Conservation (phyloP, 2,797 vertebrate genomes). For the Poecile montanus region DNA sequence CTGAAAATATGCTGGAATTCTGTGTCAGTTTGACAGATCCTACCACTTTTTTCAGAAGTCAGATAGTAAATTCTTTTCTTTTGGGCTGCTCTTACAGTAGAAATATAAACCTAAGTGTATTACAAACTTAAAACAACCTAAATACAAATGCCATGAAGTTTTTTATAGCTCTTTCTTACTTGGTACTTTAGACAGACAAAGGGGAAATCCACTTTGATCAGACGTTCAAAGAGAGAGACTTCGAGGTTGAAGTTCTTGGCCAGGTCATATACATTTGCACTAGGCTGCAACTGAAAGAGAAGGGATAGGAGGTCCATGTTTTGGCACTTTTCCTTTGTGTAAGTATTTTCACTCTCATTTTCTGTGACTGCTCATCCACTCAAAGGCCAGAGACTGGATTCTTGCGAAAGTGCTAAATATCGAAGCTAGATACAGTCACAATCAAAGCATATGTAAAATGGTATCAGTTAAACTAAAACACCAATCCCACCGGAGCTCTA, state of each 20-base stretch:
- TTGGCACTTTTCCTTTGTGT: background rate
- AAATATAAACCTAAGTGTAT: background rate
- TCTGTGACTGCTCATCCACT: background rate
- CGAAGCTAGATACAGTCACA: background rate
- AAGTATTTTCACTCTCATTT: background rate
- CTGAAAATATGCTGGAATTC: background rate
- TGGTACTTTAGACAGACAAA: conserved; percentile 92
- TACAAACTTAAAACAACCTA: background rate
- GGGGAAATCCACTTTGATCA: conserved; percentile 86
- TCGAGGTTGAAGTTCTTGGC: conserved; percentile 93
- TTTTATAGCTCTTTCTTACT: conserved; percentile 75
- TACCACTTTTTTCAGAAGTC: background rate
- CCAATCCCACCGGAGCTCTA: background rate
- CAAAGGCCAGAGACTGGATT: background rate
- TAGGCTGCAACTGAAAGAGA: conserved; percentile 87
- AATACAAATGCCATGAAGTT: background rate
- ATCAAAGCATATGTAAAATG: background rate
- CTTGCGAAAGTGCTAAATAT: background rate
- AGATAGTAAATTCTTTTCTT: background rate
- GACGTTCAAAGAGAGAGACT: conserved; percentile 94
- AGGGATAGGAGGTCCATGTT: background rate
- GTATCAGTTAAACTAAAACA: background rate
- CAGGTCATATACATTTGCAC: conserved; percentile 91
- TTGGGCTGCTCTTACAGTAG: background rate
- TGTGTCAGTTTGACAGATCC: background rate